Conservation (phyloP, 2,888 invertebrate species). For the Thyatira batis region DNA sequence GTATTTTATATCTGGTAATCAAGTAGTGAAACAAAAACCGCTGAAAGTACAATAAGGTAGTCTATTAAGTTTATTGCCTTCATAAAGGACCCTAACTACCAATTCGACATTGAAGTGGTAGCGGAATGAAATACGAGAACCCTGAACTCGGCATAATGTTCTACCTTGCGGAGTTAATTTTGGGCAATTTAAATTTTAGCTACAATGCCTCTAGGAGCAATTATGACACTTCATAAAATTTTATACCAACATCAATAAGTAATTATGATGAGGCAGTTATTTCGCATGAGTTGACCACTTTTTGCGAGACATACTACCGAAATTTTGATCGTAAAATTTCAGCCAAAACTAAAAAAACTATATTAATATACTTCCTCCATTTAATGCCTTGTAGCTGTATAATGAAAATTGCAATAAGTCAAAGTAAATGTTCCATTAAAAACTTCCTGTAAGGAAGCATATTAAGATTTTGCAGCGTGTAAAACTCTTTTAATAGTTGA, state of each 20-base stretch:
- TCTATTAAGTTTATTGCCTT: not conserved
- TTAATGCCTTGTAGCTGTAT: too few relatives aligned
- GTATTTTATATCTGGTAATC: not conserved
- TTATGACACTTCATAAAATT: not conserved
- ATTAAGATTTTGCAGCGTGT: constrained; percentile 10
- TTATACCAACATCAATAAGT: too few relatives aligned
- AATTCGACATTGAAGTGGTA: not conserved
- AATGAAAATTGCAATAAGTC: not conserved
- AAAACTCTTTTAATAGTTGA: constrained; percentile 15
- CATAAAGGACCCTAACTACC: not conserved
- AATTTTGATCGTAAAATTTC: too few relatives aligned
- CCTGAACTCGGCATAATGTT: not conserved
- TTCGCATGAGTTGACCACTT: too few relatives aligned
- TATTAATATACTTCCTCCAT: too few relatives aligned
- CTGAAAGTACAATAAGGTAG: not conserved
- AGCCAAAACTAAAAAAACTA: too few relatives aligned
- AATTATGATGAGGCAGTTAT: too few relatives aligned
- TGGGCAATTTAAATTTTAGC: not conserved
- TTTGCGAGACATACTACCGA: too few relatives aligned
- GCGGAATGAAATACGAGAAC: not conserved
- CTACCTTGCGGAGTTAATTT: not conserved
- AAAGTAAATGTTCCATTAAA: not conserved
- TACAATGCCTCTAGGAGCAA: not conserved
- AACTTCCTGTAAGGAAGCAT: not conserved
- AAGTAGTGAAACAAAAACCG: not conserved